Conservation (phyloP, 1,140 invertebrate species). For the Globodera rostochiensis region DNA sequence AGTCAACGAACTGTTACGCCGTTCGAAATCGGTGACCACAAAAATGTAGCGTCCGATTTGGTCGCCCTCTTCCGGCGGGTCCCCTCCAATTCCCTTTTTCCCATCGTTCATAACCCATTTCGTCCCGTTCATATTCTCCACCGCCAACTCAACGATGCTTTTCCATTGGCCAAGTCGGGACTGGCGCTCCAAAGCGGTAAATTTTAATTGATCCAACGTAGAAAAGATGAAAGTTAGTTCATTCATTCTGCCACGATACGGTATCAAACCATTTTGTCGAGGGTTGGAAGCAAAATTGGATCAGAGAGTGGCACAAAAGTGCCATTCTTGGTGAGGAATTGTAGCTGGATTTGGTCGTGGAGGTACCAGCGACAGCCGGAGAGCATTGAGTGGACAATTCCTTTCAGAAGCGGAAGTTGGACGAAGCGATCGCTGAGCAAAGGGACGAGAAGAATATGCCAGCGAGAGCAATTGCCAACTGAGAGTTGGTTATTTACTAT, state of each 20-base stretch:
- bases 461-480: slow-evolving; percentile 13
- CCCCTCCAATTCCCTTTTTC: not conserved
- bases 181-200: not conserved
- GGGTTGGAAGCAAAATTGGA: slow-evolving; percentile 16
- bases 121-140: slow-evolving; percentile 3
- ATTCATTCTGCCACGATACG: not conserved
- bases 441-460: slow-evolving; percentile 18
- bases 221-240: not conserved
- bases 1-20: too few species aligned
- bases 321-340: slow-evolving; percentile 10
- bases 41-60: slow-evolving; percentile 9
- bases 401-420: slow-evolving; percentile 8
- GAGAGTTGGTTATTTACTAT: not conserved
- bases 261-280: slow-evolving; percentile 6
- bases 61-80: slow-evolving; percentile 4
- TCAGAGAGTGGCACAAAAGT: slow-evolving; percentile 11
- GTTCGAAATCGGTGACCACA: slow-evolving; percentile 19
- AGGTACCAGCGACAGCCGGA: slow-evolving; percentile 23
- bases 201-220: slow-evolving; percentile 16
- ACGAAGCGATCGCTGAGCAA: slow-evolving; percentile 6
- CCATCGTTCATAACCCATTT: not conserved
- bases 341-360: slow-evolving; percentile 8
- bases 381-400: slow-evolving; percentile 18
- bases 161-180: not conserved
- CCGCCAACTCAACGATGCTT: not conserved